Percentiles rank a stretch among this genome's conserved stretches.
Conservation (phyloP, 1,140 invertebrate genomes). For the Asobara japonica region DNA sequence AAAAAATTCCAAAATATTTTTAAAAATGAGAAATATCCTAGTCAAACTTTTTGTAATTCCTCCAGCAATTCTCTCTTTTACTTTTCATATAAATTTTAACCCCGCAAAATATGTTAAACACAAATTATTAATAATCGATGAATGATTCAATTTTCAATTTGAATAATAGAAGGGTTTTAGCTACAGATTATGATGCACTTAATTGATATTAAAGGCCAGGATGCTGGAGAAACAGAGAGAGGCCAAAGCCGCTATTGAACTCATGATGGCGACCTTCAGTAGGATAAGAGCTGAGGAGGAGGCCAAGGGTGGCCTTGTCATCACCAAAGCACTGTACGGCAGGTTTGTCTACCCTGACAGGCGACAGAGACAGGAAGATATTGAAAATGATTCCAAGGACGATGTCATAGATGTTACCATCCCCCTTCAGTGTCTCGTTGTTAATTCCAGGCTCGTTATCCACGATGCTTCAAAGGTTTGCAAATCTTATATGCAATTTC, state of each 20-base stretch:
- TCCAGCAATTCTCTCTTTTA: no score
- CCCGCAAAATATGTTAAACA: no score
- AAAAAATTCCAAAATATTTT: no score
- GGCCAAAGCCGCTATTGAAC: slow-evolving; percentile 83
- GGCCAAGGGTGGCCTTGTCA: slow-evolving; percentile 82
- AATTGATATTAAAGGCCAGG: no score
- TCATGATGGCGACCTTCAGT: slow-evolving; percentile 87
- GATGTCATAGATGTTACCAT: slow-evolving; percentile 92
- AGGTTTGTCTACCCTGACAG: slow-evolving; percentile 67
- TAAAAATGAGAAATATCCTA: no score
- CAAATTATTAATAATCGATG: no score
- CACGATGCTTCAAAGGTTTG: slow-evolving; percentile 88
- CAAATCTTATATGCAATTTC: not conserved
- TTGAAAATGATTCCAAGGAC: slow-evolving; percentile 50
- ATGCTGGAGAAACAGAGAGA: slow-evolving; percentile 83
- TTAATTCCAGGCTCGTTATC: slow-evolving; percentile 87
- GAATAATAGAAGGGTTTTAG: no score
- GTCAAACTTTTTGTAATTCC: no score
- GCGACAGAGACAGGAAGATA: slow-evolving; percentile 45
- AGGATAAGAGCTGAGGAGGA: slow-evolving; percentile 82
- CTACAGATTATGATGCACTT: no score
- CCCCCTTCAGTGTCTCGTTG: slow-evolving; percentile 92
- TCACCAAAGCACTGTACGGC: slow-evolving; percentile 87
- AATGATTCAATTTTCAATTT: no score
- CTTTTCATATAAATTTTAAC: no score